Evolutionary conservation across 23 tunicate genomes (phyloP), one percentile per base, ranked within the genome.

Genomic region (Ascidia mentula): DNA sequence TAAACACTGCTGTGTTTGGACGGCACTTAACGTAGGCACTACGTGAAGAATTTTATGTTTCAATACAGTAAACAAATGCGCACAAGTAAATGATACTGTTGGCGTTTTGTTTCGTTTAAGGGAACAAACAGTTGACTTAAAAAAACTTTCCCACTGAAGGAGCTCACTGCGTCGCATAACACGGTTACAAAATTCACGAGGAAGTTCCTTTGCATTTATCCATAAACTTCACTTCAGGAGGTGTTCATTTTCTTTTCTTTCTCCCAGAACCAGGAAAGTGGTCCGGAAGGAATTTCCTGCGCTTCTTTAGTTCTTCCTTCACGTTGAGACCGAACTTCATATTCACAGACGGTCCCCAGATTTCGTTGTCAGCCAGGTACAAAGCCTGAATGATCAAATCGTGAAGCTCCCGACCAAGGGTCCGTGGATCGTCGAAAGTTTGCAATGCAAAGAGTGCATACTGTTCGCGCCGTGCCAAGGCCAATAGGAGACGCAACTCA

Each of bases 321-420:
- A 93, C 83, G 69, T 93, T 93, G 13, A 93, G 77, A 15, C 98
- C 98, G 77, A 83, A 93, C 34, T 76, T 84, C 94, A 93, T 88
- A 69, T 93, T 86, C 72, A 88, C 89, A 7, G 98, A 86, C 0
- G 98, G 98, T 1, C 98, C 98, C 98, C 98, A 93, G n/a, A 93
- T 88, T 46, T 93, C 98, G 80, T 93, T 82, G 60, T 93, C 69
- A 45, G 88, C 94, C 89, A 93, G 72, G 37, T 77, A 88, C 46
- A 93, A 38, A 32, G 89, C 98, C 75, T 93, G 88, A 20, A 80
- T 82, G 26, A 93, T 75, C 0, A 93, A 81, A 32, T 93, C 98
- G 72, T 93, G 98, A 15, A 88, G 76, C 35, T 84, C 98, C 8
- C 85, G 80, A 0, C 94, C 92, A 18, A 93, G 81, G 17, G 87